A percentile compares a stretch with the other conserved stretches of the same genome.
These are phyloP conservation scores for Urocyon cinereoargenteus DNA, from an alignment of 2,797 vertebrate species.

Conservation along the genomic window DNA sequence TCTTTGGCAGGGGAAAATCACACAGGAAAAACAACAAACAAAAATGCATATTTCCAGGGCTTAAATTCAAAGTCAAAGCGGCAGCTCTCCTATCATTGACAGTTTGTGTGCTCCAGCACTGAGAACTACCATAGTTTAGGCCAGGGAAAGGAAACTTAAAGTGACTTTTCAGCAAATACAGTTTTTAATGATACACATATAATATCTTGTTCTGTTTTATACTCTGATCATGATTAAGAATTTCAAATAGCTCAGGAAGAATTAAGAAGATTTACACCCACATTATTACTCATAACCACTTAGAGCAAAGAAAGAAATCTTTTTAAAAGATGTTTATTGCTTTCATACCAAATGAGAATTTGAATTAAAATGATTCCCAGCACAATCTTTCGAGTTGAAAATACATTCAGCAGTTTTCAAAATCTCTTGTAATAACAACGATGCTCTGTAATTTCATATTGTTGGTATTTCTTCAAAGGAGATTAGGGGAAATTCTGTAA, in stretches of 20 bases:
- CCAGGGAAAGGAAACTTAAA: conserved; percentile 64
- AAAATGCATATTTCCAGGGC: neutral
- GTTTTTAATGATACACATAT: conserved; percentile 73
- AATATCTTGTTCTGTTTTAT: conserved; percentile 74
- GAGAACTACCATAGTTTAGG: conserved; percentile 25
- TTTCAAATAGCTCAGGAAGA: conserved; percentile 79
- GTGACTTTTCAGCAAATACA: conserved; percentile 72
- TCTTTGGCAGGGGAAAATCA: neutral
- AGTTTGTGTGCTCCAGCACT: neutral
- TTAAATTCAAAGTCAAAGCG: conserved; percentile 22
- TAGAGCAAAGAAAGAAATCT: conserved; percentile 79
- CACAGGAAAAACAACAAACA: neutral
- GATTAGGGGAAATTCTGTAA: conserved; percentile 55
- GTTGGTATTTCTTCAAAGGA: conserved; percentile 65
- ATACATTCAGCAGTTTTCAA: conserved; percentile 77
- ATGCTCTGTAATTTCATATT: conserved; percentile 62
- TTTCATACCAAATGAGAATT: conserved; percentile 78
- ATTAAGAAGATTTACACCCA: conserved; percentile 80
- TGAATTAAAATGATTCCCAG: conserved; percentile 78
- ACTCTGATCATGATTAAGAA: conserved; percentile 75
- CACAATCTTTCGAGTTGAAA: conserved; percentile 65
- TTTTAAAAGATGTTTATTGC: conserved; percentile 81
- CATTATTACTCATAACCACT: conserved; percentile 80
- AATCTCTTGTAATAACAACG: conserved; percentile 70
- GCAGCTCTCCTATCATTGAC: neutral